Evolutionary conservation across 1,140 invertebrate species (phyloP).

Genomic region (Drosophila tropicalis): DNA sequence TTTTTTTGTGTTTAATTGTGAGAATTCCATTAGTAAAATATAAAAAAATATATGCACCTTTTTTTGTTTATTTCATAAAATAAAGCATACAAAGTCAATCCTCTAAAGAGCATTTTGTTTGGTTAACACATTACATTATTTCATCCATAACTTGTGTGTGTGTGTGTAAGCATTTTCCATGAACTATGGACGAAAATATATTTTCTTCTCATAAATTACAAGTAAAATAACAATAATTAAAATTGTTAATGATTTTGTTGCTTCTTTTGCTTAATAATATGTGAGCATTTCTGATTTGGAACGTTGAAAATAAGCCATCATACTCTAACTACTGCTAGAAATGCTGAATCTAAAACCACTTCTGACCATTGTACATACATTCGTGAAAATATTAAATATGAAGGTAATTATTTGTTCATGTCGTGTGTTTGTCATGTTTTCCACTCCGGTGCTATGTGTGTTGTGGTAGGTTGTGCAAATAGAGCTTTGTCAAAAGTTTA

Average conservation of each 20-base stretch:
- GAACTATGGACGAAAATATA: neutral
- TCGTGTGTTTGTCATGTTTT: conserved; percentile 49
- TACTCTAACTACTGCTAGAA: too few species aligned
- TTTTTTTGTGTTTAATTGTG: conserved; percentile 16
- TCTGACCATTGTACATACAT: neutral
- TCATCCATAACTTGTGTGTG: conserved; percentile 28
- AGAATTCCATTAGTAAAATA: neutral
- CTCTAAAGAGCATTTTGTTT: conserved; percentile 27
- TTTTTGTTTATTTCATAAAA: conserved; percentile 31
- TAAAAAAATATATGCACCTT: neutral
- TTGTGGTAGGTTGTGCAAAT: neutral
- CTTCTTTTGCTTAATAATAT: too few species aligned
- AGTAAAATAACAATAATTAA: too few species aligned
- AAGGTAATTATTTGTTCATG: conserved; percentile 11
- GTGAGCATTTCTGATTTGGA: too few species aligned
- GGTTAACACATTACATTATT: conserved; percentile 41
- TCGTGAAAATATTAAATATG: neutral
- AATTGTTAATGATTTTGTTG: too few species aligned
- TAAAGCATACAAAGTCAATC: conserved; percentile 1
- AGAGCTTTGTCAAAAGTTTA: conserved; percentile 22
- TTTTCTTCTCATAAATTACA: neutral
- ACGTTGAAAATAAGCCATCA: too few species aligned
- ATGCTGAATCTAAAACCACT: too few species aligned
- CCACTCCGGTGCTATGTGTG: conserved; percentile 16
- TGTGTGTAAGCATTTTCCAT: conserved; percentile 23